Evolutionary conservation across 2,797 vertebrate species (phyloP), one percentile per base, ranked within the genome.

Genomic region (Sebastolobus altivelis): DNA sequence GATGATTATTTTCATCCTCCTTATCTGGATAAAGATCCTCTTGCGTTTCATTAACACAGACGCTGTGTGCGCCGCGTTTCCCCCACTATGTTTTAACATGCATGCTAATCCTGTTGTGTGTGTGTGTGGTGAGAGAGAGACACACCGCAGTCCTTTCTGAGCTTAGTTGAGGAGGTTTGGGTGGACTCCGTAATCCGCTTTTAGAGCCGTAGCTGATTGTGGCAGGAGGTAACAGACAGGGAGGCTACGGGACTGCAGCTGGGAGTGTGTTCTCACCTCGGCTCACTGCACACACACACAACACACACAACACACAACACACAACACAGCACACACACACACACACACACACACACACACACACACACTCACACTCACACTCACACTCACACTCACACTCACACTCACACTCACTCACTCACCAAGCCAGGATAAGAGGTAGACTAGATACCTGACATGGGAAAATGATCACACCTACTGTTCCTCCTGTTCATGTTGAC

Each of bases 101-200:
- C 80, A 77, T 84, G 81, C 61, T 91, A 93, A 93, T 92, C 92
- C 88, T 79, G 78, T 90, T 91, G 60, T 10, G 29, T 9, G 11
- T 65, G 38, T 8, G 59, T 61, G 33, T 61, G 35, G 27, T 22
- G 37, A 6, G 68, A 58, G 54, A 68, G 40, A 66, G 61, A 65
- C 55, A 65, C 55, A 35, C 74, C 20, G 12, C 60, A 18, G 63
- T 75, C 68, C 54, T 55, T 37, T 84, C 72, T 62, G 59, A 83
- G 78, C 66, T 83, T 80, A 77, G 77, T 76, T 84, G 85, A 88
- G 68, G 77, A 83, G 82, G 82, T 84, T 80, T 85, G 59, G 81
- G 5, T 54, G 75, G 68, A 71, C 56, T 75, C 9, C 70, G 72
- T 93, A 93, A 94, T 92, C 92, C 40, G 52, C 75, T 89, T 88